phyloP scores from a whole-genome alignment of 2,797 vertebrate genomes.

The Girardinus metallicus region DNA sequence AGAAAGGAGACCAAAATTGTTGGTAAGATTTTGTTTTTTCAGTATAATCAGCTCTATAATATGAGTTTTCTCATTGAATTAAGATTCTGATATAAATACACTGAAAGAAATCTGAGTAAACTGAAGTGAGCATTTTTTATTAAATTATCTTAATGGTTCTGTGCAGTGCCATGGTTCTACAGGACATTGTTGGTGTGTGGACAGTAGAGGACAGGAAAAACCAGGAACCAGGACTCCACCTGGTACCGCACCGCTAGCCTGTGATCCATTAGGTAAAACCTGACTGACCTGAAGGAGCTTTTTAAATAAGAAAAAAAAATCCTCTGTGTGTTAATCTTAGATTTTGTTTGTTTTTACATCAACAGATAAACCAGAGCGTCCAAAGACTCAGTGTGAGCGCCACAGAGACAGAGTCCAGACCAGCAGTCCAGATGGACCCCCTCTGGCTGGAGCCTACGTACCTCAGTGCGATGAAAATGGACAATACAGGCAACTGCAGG shows the following conservation, averaged over 20 bases:
- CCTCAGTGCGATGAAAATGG: conserved; percentile 75
- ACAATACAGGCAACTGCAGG: conserved; percentile 69
- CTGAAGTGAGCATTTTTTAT: background rate
- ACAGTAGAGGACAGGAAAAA: conserved; percentile 77
- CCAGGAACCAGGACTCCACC: conserved; percentile 80
- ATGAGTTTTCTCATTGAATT: background rate
- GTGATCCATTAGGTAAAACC: conserved; percentile 76
- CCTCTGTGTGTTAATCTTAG: background rate
- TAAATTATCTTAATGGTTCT: conserved; percentile 48
- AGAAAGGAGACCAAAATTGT: too few relatives aligned
- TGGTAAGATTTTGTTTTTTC: too few relatives aligned
- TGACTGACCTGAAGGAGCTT: background rate
- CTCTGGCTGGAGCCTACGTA: conserved; percentile 53
- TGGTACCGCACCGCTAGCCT: conserved; percentile 70
- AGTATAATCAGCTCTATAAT: background rate
- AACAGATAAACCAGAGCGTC: conserved; percentile 39
- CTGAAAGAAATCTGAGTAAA: background rate
- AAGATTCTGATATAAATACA: background rate
- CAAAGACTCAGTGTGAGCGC: conserved; percentile 75
- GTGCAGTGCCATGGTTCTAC: conserved; percentile 84
- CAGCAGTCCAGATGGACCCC: conserved; percentile 40
- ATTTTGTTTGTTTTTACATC: background rate
- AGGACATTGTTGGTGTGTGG: conserved; percentile 90
- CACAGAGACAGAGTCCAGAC: conserved; percentile 70
- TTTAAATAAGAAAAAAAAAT: background rate